These are phyloP conservation scores for Hormaphis cornu DNA, from an alignment of 1,140 invertebrate species.

Conservation along the genomic window DNA sequence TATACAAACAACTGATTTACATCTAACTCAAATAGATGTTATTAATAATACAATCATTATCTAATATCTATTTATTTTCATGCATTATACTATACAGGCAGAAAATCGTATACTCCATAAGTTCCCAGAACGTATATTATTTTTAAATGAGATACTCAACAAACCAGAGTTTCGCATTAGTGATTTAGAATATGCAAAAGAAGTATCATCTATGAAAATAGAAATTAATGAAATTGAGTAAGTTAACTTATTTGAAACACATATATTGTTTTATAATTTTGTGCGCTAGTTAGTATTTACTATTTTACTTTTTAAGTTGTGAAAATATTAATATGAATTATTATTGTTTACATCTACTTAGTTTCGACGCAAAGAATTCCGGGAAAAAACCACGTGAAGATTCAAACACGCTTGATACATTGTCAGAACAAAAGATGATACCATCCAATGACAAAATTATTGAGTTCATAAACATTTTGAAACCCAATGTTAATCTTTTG, in stretches of 20 bases:
- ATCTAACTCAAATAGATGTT: no score
- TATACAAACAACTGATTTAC: no score
- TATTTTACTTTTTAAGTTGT: no score
- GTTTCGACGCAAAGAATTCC: not conserved
- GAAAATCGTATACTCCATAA: constrained; percentile 74
- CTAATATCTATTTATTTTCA: not conserved
- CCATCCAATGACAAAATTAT: constrained; percentile 76
- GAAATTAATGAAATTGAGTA: constrained; percentile 50
- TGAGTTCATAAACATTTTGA: constrained; percentile 78
- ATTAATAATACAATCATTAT: not conserved
- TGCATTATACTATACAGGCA: constrained; percentile 49
- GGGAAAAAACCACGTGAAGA: constrained; percentile 7
- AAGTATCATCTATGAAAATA: constrained; percentile 73
- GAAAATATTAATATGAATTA: not conserved
- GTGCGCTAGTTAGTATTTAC: not conserved
- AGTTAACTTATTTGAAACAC: no score
- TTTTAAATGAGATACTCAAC: constrained; percentile 72
- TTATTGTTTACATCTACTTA: not conserved
- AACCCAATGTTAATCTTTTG: constrained; percentile 84
- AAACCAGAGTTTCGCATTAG: constrained; percentile 67
- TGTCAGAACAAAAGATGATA: constrained; percentile 65
- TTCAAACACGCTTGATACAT: constrained; percentile 55
- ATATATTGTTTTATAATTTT: not conserved
- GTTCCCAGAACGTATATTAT: constrained; percentile 83
- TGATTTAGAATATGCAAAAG: constrained; percentile 68